Conservation (phyloP, 2,797 vertebrate species). For the Acanthurus leucopareius region DNA sequence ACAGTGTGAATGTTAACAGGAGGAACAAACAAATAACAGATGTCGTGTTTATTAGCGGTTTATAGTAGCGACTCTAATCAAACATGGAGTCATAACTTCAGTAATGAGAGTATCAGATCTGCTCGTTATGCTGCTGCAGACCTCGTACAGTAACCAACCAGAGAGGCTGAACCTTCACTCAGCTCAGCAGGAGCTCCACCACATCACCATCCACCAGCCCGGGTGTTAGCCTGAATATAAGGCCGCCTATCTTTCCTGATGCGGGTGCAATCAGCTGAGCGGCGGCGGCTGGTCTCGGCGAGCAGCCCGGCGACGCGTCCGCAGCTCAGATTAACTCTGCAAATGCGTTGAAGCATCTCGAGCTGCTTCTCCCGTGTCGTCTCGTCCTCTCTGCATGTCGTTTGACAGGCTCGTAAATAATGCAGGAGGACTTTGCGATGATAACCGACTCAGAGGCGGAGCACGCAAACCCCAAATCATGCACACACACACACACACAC, state of each 20-base stretch:
- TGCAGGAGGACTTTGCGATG: conserved; percentile 54
- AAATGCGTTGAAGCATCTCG: conserved; percentile 36
- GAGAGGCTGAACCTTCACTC: conserved; percentile 22
- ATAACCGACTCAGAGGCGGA: conserved; percentile 46
- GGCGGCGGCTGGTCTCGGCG: background rate
- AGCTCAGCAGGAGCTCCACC: background rate
- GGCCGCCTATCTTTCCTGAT: conserved; percentile 1
- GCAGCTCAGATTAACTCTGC: conserved; percentile 51
- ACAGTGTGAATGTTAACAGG: background rate
- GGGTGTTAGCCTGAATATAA: background rate
- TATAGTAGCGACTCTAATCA: background rate
- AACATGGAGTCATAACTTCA: background rate
- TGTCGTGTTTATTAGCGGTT: background rate
- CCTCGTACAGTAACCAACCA: conserved; percentile 26
- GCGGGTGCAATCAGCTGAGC: conserved; percentile 35
- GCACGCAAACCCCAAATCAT: conserved; percentile 1
- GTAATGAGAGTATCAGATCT: conserved; percentile 1
- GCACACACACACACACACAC: conserved; percentile 6
- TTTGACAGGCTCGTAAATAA: conserved; percentile 72
- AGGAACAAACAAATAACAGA: background rate
- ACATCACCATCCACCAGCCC: background rate
- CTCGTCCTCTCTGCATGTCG: conserved; percentile 42
- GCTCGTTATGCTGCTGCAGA: conserved; percentile 18
- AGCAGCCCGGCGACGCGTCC: conserved; percentile 10
- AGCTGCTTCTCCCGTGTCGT: conserved; percentile 61